Conservation (phyloP, 2,113 vertebrate species). For the Melanostigma gelatinosum region DNA sequence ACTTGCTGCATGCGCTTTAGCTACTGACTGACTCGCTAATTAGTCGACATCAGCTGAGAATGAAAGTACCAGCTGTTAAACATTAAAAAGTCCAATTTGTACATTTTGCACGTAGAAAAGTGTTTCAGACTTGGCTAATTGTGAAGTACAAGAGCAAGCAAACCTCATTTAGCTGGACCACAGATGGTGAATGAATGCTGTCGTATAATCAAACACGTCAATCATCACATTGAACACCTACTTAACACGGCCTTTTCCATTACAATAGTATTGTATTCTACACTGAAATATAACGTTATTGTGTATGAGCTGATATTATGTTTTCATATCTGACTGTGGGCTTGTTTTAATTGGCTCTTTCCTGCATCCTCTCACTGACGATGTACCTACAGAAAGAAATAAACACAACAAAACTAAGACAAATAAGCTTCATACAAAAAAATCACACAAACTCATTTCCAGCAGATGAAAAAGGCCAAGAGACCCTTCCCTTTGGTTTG, state of each 20-base stretch:
- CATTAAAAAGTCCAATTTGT: constrained; percentile 46
- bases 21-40: constrained; percentile 49
- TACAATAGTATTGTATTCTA: background rate
- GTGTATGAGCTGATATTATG: background rate
- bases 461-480: background rate
- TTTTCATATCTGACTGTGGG: background rate
- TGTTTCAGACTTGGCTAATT: constrained; percentile 13
- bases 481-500: too few relatives aligned
- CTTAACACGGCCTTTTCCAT: background rate
- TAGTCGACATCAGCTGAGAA: constrained; percentile 61
- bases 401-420: constrained; percentile 4
- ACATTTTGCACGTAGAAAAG: background rate
- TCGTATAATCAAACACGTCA: background rate
- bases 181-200: constrained; percentile 29
- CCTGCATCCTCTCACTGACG: background rate
- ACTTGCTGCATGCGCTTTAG: constrained; percentile 23
- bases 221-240: background rate
- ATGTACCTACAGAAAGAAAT: background rate
- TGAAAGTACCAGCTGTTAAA: constrained; percentile 61
- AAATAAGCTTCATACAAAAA: background rate
- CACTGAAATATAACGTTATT: background rate
- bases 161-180: constrained; percentile 12
- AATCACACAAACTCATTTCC: background rate
- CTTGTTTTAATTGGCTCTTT: background rate
- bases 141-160: constrained; percentile 7